phyloP scores from a whole-genome alignment of 2,797 vertebrate genomes.

The Dromococcyx pavoninus region DNA sequence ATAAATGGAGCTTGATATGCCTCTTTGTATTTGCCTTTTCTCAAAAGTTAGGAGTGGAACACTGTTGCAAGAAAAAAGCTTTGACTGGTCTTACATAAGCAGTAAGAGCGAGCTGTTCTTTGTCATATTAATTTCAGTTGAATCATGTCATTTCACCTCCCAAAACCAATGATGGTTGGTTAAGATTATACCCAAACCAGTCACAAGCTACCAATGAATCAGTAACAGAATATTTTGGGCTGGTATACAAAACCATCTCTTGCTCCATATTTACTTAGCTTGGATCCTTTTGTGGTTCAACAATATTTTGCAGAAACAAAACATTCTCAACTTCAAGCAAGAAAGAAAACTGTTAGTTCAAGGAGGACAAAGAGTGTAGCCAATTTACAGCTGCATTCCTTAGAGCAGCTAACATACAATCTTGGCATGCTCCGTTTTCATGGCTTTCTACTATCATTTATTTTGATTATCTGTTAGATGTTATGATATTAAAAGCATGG shows the following conservation, averaged over 20 bases:
- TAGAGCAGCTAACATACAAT: neutral
- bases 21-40: neutral
- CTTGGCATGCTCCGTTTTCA: neutral
- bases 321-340: neutral
- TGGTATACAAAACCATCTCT: conserved; percentile 31
- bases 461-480: neutral
- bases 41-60: neutral
- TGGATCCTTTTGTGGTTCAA: conserved; percentile 20
- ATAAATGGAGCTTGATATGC: neutral
- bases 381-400: neutral
- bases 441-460: neutral
- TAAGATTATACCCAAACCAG: conserved; percentile 42
- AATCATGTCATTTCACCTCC: conserved; percentile 4
- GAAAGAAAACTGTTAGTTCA: neutral
- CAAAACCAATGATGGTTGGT: neutral
- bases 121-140: conserved; percentile 20
- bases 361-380: neutral
- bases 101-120: conserved; percentile 11
- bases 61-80: neutral
- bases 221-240: conserved; percentile 30
- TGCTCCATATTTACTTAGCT: conserved; percentile 22
- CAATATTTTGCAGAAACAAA: conserved; percentile 9
- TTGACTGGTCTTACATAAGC: neutral
- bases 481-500: neutral
- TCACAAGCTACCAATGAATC: conserved; percentile 45